These are phyloP conservation scores for Varanus komodoensis DNA, from an alignment of 2,113 vertebrate species.

Conservation along the genomic window DNA sequence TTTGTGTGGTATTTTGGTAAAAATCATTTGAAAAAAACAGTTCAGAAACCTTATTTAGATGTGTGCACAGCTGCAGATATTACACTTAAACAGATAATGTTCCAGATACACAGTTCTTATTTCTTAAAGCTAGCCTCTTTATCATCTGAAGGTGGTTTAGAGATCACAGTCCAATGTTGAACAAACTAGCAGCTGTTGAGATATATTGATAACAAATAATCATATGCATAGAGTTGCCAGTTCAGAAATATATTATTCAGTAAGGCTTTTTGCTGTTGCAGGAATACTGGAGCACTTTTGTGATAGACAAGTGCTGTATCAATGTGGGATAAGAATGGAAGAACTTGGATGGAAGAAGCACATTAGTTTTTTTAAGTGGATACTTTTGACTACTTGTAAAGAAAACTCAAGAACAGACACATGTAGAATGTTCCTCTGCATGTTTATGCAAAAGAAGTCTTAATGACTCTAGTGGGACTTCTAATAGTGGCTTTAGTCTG, in stretches of 20 bases:
- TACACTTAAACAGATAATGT: not conserved
- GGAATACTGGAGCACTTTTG: not conserved
- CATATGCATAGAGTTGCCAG: not conserved
- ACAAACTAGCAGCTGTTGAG: not conserved
- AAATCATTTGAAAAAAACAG: not conserved
- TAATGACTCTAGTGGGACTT: not conserved
- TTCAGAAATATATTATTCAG: not conserved
- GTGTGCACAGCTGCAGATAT: not conserved
- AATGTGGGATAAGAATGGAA: not conserved
- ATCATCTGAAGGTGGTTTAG: not conserved
- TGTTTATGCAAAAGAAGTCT: not conserved
- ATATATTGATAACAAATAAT: not conserved
- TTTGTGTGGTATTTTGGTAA: not conserved
- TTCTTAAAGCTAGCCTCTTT: not conserved
- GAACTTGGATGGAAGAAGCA: not conserved
- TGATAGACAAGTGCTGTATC: not conserved
- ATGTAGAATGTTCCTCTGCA: not conserved
- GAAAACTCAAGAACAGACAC: not conserved
- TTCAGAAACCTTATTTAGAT: not conserved
- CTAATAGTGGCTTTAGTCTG: not conserved
- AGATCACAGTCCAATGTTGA: not conserved
- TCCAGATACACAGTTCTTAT: not conserved
- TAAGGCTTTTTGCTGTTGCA: not conserved
- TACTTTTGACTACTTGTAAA: not conserved
- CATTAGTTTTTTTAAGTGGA: not conserved